A percentile compares a stretch with the other conserved stretches of the same genome.
Conservation (phyloP, 2,888 invertebrate species). For the Operophtera brumata region DNA sequence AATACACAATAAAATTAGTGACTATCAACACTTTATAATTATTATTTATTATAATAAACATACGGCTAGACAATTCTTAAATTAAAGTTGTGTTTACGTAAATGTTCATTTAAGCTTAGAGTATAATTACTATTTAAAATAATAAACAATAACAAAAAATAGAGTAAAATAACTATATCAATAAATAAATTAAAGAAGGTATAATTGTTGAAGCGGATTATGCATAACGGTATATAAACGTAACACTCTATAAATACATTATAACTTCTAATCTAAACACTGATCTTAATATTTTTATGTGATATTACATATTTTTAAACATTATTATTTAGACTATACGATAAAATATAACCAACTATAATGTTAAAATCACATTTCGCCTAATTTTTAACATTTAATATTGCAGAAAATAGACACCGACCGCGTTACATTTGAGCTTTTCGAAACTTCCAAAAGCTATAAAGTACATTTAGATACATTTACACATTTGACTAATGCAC, state of each 20-base stretch:
- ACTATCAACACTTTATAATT: constrained; percentile 65
- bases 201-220: constrained; percentile 4
- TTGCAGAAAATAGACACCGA: constrained; percentile 74
- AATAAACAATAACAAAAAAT: background rate
- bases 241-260: constrained; percentile 61
- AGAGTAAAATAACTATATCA: background rate
- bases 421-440: constrained; percentile 42
- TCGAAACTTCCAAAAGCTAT: constrained; percentile 34
- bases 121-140: background rate
- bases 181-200: background rate
- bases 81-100: constrained; percentile 5
- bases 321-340: constrained; percentile 64
- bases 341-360: constrained; percentile 75
- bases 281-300: constrained; percentile 65
- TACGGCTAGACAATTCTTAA: constrained; percentile 21
- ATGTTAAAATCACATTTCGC: constrained; percentile 78
- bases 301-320: constrained; percentile 72
- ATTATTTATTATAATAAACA: constrained; percentile 22
- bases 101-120: background rate
- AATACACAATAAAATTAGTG: constrained; percentile 67
- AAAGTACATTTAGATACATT: constrained; percentile 12
- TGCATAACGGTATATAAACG: constrained; percentile 6
- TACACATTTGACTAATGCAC: constrained; percentile 17
- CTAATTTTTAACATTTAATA: constrained; percentile 73
- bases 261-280: constrained; percentile 71